Evolutionary conservation across 1,140 invertebrate genomes (phyloP), one percentile per base, ranked within the genome.

Genomic region (Drosophila ambigua): DNA sequence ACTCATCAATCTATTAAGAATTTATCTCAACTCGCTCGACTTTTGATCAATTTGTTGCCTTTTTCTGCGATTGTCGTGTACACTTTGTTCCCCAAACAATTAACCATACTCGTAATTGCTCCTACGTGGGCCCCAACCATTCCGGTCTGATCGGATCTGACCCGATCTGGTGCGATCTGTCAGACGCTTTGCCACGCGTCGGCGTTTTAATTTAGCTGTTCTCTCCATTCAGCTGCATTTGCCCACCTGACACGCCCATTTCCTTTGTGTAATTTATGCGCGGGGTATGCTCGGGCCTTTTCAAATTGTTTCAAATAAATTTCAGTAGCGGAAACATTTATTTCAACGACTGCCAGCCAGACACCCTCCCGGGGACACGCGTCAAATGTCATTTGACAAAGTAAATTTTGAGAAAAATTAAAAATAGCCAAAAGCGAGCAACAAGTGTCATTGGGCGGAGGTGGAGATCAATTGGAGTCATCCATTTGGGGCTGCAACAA

Each of bases 261-360:
- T 82, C 66, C 66, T 43, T 58, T 16, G n/a, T 41, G 50, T 73
- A 58, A 68, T 81, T 77, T 64, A 77, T 76, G 77, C 63, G 0
- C 43, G 72, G 41, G 72, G 26, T 61, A 49, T 41, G 57, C 48
- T 51, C 44, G 6, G 28, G 28, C 44, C 51, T 43, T 13, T 35
- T 54, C 44, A 68, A 69, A 61, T 41, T 49, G 41, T 67, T 54
- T 79, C 60, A 54, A 68, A 73, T 64, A 73, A 68, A 82, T 71
- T 74, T 78, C 74, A 65, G 61, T 74, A 46, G 60, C 79, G 79
- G 79, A 82, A 82, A 61, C 74, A 82, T 82, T 82, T 64, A 82
- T 82, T 69, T 78, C 28, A 59, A 67, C 26, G 53, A 31, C 53
- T 45, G 24, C 39, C 57, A 48, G 28, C 28, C 28, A 31, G 28